Percentiles rank a stretch among this genome's conserved stretches.
phyloP scores from a whole-genome alignment of 2,797 vertebrate species.

The Lophura swinhoii region DNA sequence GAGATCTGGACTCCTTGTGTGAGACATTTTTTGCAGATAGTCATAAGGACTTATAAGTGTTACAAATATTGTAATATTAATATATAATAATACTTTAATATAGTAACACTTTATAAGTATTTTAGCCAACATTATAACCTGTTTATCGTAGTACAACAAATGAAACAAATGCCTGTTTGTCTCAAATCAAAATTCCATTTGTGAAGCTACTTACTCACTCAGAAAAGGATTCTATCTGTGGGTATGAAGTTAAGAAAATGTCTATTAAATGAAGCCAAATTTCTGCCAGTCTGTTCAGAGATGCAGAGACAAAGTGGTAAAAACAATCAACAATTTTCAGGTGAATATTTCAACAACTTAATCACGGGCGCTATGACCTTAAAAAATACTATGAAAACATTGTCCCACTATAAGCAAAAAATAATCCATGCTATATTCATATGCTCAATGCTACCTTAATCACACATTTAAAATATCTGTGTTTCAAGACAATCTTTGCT shows the following conservation, averaged over 20 bases:
- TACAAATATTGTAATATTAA: not conserved
- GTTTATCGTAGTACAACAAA: not conserved
- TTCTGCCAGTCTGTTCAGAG: not conserved
- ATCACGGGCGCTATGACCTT: not conserved
- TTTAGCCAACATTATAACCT: not conserved
- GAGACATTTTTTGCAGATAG: not conserved
- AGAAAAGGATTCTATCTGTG: not conserved
- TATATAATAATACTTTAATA: too few species aligned
- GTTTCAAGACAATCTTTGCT: not conserved
- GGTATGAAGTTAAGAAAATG: not conserved
- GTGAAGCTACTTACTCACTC: not conserved
- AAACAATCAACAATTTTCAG: not conserved
- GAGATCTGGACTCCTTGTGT: not conserved
- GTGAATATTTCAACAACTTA: not conserved
- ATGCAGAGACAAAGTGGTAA: not conserved
- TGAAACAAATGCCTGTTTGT: not conserved
- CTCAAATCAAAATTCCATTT: constrained; percentile 11
- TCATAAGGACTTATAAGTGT: not conserved
- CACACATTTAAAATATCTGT: not conserved
- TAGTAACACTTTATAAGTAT: not conserved
- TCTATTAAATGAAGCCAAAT: not conserved
- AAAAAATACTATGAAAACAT: not conserved
- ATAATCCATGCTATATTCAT: not conserved
- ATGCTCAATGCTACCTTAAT: not conserved
- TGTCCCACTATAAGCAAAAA: not conserved